Evolutionary conservation across 2,888 invertebrate genomes (phyloP), one percentile per base, ranked within the genome.

Genomic region (Ephialtes manifestator): DNA sequence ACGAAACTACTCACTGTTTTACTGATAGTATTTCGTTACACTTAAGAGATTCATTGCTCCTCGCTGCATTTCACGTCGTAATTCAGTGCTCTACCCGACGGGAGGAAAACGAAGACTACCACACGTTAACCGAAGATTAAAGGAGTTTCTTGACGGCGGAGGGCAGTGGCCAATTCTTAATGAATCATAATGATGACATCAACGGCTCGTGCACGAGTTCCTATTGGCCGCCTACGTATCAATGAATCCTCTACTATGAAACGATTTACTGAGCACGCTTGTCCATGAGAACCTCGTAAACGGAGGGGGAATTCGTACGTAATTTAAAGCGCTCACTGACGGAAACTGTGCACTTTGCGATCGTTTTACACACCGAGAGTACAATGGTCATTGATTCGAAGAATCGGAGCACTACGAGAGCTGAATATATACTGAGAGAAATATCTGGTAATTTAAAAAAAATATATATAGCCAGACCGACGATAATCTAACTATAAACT

Each of bases 181-280:
- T 81, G 76, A 84, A 81, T 81, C 80, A 72, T 77, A 77, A 75
- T 67, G 70, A 71, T 55, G 35, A 74, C 70, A 83, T 75, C 70
- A 51, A 68, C 60, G 46, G 20, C 70, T 63, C 74, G 55, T 15
- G 51, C 48, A 8, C 51, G 48, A 28, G 46, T 13, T 80, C 48
- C 43, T 76, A 71, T 72, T 84, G 84, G 76, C 35, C 84, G 76
- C 76, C 71, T 65, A 76, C 84, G 55, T 70, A 55, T 65, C 24
- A 28, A 20, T 72, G 35, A 76, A 75, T 65, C 39, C 58, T 75
- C 35, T 24, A 28, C 28, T 4, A 48, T 80, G 65, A 71, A 60
- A 72, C 80, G 76, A 80, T 65, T 71, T 74, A 79, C 70, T 74
- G 79, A 75, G 51, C 28, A n/a, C 11, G 18, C 76, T 39, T 28